Evolutionary conservation across 2,113 vertebrate species (phyloP), one percentile per base, ranked within the genome.

Genomic region (Grammomys dolichurus): DNA sequence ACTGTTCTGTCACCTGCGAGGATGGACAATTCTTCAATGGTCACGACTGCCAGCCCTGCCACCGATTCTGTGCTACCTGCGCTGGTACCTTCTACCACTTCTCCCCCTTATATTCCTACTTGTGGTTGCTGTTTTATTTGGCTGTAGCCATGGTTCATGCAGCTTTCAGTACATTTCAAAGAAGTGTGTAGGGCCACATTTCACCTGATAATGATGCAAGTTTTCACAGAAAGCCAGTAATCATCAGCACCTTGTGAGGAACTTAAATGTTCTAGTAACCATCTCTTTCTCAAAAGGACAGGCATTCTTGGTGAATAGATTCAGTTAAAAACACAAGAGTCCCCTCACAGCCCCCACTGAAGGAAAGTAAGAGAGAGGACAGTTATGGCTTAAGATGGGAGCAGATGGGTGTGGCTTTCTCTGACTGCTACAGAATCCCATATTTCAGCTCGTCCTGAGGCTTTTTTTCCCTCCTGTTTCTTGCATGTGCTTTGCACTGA

Each of bases 31-130:
- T 99, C 97, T 99, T 99, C 97, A 99, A 99, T 0, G 99, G 99
- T 89, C 98, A 98, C 95, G 98, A 99, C 36, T 99, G 99, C 97
- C 99, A 99, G 91, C 98, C 98, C 1, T 99, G 99, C 94, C 99
- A 99, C 96, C 98, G 98, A 63, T 99, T 99, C 63, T 99, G 99
- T 93, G 99, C 99, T 36, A 99, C 99, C 9, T 99, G 99, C 97
- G 98, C 99, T 98, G 99, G 99, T 99, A 99, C 96, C 24, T 58
- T 28, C 87, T 54, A 86, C 67, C 31, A 2, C 54, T 48, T 48
- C 95, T 24, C 22, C 13, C 5, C 28, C 28, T 51, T 43, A 3
- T 36, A 82, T 0, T 93, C 95, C 84, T 58, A 26, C 94, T 69
- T 96, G 78, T 75, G 33, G 1, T 86, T 43, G 77, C 63, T 11